Evolutionary conservation across 1,140 invertebrate species (phyloP).

Genomic region (Goniozus legneri): DNA sequence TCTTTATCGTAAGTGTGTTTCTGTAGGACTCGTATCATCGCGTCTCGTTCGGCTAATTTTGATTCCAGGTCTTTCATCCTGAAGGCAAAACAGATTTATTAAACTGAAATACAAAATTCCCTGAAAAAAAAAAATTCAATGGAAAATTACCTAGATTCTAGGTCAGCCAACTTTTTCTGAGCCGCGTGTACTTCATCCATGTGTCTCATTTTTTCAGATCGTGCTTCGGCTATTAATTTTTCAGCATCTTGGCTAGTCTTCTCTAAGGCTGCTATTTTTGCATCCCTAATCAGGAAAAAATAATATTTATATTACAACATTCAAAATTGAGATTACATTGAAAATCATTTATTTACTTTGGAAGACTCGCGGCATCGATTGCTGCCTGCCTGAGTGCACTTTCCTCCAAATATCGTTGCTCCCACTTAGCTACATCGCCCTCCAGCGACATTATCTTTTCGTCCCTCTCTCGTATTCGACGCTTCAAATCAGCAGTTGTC

Average conservation of each 20-base stretch:
- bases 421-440: slow-evolving; percentile 82
- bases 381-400: slow-evolving; percentile 78
- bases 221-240: slow-evolving; percentile 79
- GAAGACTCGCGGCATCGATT: slow-evolving; percentile 79
- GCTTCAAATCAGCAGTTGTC: slow-evolving; percentile 64
- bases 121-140: background rate
- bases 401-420: slow-evolving; percentile 84
- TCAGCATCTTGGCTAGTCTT: slow-evolving; percentile 85
- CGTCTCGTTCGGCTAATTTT: slow-evolving; percentile 82
- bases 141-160: slow-evolving; percentile 67
- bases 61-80: slow-evolving; percentile 86
- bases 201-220: slow-evolving; percentile 81
- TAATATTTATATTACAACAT: slow-evolving; percentile 8
- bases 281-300: slow-evolving; percentile 61
- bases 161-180: slow-evolving; percentile 78
- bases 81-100: slow-evolving; percentile 15
- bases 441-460: slow-evolving; percentile 79
- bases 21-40: slow-evolving; percentile 85
- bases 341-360: slow-evolving; percentile 61
- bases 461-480: slow-evolving; percentile 69
- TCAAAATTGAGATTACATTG: background rate
- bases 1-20: slow-evolving; percentile 73
- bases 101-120: background rate
- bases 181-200: slow-evolving; percentile 83
- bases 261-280: slow-evolving; percentile 80